A percentile compares a stretch with the other conserved stretches of the same genome.
Evolutionary conservation across 2,113 vertebrate species (phyloP).

Genomic region (Columbina picui): DNA sequence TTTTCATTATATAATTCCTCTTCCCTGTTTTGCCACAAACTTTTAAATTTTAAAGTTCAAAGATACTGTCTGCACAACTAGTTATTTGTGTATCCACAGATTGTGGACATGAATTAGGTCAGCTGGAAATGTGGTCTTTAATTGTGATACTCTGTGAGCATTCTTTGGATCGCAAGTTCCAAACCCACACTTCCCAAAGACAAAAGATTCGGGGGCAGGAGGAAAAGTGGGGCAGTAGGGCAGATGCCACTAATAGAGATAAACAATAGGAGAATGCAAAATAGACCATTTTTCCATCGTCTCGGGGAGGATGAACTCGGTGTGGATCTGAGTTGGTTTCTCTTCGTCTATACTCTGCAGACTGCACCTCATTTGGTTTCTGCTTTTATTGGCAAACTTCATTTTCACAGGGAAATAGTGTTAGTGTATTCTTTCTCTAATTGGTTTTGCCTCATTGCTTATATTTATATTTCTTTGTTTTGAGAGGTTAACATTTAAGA

Average conservation of each 20-base stretch:
- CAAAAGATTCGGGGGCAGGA: not conserved
- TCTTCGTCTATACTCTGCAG: not conserved
- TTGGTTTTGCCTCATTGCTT: slow-evolving; percentile 49
- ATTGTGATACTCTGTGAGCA: not conserved
- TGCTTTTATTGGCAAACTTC: slow-evolving; percentile 31
- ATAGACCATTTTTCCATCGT: not conserved
- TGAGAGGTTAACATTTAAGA: slow-evolving; percentile 37
- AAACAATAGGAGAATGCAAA: slow-evolving; percentile 34
- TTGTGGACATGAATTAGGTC: slow-evolving; percentile 32
- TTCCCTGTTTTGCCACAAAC: not conserved
- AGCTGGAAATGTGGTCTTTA: slow-evolving; percentile 37
- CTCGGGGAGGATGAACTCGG: not conserved
- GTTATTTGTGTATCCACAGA: not conserved
- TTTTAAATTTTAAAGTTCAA: not conserved
- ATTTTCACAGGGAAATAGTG: slow-evolving; percentile 13
- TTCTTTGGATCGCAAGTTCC: not conserved
- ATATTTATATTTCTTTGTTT: slow-evolving; percentile 48
- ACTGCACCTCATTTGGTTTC: not conserved
- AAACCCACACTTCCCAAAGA: slow-evolving; percentile 16
- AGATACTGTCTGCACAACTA: not conserved
- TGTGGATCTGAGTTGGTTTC: not conserved
- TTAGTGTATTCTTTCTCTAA: slow-evolving; percentile 29
- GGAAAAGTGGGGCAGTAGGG: slow-evolving; percentile 57
- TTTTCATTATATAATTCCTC: not conserved
- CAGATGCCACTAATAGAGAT: slow-evolving; percentile 26